These are phyloP conservation scores for Thaleichthys pacificus DNA, from an alignment of 2,797 vertebrate genomes.

Conservation along the genomic window DNA sequence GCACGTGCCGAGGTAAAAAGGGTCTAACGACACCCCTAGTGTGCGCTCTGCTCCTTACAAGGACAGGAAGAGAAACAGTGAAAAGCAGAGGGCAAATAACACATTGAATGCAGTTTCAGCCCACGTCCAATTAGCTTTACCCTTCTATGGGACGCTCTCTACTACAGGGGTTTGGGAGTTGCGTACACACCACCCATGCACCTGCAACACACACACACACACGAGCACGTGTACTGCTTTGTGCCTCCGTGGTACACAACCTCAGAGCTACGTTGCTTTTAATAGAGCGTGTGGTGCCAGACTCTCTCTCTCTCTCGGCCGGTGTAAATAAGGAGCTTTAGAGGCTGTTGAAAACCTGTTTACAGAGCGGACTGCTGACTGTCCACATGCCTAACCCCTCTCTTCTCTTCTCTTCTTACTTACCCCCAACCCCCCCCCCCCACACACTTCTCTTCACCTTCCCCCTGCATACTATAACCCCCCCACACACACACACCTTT, in stretches of 20 bases:
- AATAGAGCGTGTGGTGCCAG: slow-evolving; percentile 10
- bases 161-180: no score
- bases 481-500: no score
- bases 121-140: no score
- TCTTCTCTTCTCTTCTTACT: background rate
- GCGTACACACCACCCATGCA: background rate
- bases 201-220: slow-evolving; percentile 16
- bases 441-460: background rate
- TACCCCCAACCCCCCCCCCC: background rate
- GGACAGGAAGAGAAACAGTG: no score
- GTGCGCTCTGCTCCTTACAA: no score
- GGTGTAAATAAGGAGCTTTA: slow-evolving; percentile 27
- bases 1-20: no score
- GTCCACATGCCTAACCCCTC: background rate
- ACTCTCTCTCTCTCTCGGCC: slow-evolving; percentile 1
- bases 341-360: slow-evolving; percentile 26
- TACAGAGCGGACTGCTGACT: slow-evolving; percentile 10
- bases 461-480: no score
- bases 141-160: background rate
- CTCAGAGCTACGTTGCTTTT: slow-evolving; percentile 23
- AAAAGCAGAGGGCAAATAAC: no score
- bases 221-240: slow-evolving; percentile 15
- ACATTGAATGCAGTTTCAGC: no score
- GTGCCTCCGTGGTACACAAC: background rate
- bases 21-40: no score